Conservation (phyloP, 1,140 invertebrate species). For the Hycleus phaleratus region DNA sequence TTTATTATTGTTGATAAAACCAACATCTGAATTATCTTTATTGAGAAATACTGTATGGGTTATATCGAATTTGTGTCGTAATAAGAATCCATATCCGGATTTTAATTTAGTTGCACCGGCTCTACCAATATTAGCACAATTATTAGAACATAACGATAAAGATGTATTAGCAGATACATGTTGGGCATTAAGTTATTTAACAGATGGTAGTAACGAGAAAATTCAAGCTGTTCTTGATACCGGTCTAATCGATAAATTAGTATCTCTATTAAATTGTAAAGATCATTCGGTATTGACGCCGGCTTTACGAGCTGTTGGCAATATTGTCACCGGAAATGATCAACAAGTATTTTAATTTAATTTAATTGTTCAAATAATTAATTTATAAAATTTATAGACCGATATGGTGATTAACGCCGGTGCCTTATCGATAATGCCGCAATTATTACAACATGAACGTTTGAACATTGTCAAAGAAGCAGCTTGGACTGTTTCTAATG, state of each 20-base stretch:
- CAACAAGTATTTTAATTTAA: constrained; percentile 46
- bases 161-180: constrained; percentile 85
- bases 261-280: constrained; percentile 62
- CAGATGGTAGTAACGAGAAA: constrained; percentile 88
- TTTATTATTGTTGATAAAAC: constrained; percentile 58
- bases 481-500: constrained; percentile 98
- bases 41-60: constrained; percentile 57
- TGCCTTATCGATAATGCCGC: constrained; percentile 62
- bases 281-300: constrained; percentile 79
- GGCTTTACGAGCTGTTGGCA: constrained; percentile 79
- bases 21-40: constrained; percentile 46
- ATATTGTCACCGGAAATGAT: constrained; percentile 81
- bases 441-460: constrained; percentile 61
- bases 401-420: constrained; percentile 80
- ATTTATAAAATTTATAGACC: constrained; percentile 54
- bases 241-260: constrained; percentile 59
- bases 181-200: constrained; percentile 95
- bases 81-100: constrained; percentile 80
- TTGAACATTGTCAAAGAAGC: constrained; percentile 82
- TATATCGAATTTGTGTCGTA: constrained; percentile 85
- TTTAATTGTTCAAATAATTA: neutral
- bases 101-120: constrained; percentile 71
- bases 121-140: constrained; percentile 68
- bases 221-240: constrained; percentile 76
- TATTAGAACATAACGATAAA: constrained; percentile 67